Evolutionary conservation across 2,888 invertebrate species (phyloP).

Genomic region (Drosophila prolongata): DNA sequence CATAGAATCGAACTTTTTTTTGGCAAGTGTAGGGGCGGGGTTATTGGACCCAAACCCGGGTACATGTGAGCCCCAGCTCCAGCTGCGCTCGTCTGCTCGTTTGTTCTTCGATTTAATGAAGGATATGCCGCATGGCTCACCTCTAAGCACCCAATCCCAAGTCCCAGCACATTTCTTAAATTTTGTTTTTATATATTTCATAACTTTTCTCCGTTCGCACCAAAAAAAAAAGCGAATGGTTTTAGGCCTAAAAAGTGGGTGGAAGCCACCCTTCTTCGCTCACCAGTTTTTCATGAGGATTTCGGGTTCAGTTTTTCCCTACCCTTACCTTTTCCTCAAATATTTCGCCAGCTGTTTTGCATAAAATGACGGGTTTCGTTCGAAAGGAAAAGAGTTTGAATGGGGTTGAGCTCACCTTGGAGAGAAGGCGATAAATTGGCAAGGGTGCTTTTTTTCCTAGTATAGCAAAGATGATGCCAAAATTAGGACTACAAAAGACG

Average conservation of each 20-base stretch:
- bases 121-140: slow-evolving; percentile 75
- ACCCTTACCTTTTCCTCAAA: slow-evolving; percentile 37
- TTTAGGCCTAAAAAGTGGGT: slow-evolving; percentile 57
- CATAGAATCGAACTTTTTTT: neutral
- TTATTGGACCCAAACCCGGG: slow-evolving; percentile 32
- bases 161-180: slow-evolving; percentile 41
- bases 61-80: slow-evolving; percentile 41
- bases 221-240: slow-evolving; percentile 70
- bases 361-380: slow-evolving; percentile 52
- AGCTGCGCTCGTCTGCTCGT: slow-evolving; percentile 75
- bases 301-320: slow-evolving; percentile 47
- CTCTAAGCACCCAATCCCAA: slow-evolving; percentile 48
- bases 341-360: slow-evolving; percentile 62
- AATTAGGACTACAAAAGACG: slow-evolving; percentile 44
- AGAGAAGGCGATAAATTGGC: slow-evolving; percentile 6
- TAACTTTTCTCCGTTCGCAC: slow-evolving; percentile 55
- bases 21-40: slow-evolving; percentile 15
- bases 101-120: slow-evolving; percentile 81
- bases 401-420: slow-evolving; percentile 39
- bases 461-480: slow-evolving; percentile 52
- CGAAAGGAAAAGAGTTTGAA: slow-evolving; percentile 39
- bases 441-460: slow-evolving; percentile 8
- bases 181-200: slow-evolving; percentile 61
- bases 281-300: slow-evolving; percentile 54
- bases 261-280: slow-evolving; percentile 30